A percentile compares a stretch with the other conserved stretches of the same genome.
phyloP scores from a whole-genome alignment of 2,797 vertebrate genomes.

The Oreochromis mossambicus region DNA sequence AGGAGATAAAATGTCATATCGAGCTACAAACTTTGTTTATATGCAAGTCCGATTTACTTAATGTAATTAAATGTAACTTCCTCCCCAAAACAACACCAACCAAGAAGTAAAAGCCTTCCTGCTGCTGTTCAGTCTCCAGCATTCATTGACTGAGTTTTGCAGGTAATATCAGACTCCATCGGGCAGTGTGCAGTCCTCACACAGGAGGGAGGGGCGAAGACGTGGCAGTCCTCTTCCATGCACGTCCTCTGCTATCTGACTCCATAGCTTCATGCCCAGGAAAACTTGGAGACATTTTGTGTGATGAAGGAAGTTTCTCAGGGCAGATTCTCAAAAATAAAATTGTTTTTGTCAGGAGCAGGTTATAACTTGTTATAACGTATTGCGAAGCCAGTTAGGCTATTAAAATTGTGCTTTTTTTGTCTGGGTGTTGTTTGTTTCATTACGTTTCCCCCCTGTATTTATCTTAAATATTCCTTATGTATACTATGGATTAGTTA shows the following conservation, averaged over 20 bases:
- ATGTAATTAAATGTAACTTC: neutral
- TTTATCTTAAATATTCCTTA: neutral
- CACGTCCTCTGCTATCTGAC: constrained; percentile 31
- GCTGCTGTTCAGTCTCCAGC: neutral
- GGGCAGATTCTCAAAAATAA: neutral
- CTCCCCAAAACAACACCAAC: neutral
- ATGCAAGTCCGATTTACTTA: neutral
- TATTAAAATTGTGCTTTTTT: neutral
- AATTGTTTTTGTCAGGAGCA: neutral
- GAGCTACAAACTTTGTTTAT: neutral
- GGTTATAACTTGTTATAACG: neutral
- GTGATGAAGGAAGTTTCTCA: neutral
- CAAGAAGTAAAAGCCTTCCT: neutral
- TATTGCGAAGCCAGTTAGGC: neutral
- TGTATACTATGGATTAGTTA: neutral
- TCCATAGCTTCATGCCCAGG: neutral
- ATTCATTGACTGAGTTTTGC: constrained; percentile 1
- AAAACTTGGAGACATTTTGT: neutral
- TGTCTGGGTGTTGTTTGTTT: neutral
- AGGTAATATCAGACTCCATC: constrained; percentile 35
- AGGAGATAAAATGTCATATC: neutral
- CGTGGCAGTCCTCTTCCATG: constrained; percentile 74
- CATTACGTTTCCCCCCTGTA: neutral
- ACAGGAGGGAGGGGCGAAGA: constrained; percentile 70
- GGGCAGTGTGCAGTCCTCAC: neutral